These are phyloP conservation scores for Prosapia bicincta DNA, from an alignment of 2,888 invertebrate species.

Conservation along the genomic window DNA sequence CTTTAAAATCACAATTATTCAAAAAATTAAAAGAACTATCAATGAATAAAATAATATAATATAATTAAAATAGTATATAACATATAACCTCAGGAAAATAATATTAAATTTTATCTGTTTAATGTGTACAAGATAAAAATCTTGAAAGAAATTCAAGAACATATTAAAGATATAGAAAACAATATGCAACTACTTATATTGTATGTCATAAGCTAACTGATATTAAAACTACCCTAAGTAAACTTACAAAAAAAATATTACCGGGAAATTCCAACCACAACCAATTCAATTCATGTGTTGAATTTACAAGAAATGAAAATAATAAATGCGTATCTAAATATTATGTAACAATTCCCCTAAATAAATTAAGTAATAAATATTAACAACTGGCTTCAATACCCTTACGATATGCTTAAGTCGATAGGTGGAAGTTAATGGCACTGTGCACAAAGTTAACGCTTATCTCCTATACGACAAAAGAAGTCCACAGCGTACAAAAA, in stretches of 20 bases:
- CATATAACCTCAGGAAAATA: too few relatives aligned
- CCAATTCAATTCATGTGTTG: background rate
- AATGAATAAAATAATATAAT: background rate
- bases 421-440: background rate
- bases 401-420: background rate
- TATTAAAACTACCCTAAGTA: too few relatives aligned
- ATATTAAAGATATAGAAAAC: too few relatives aligned
- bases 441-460: background rate
- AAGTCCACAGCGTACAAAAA: background rate
- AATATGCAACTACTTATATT: too few relatives aligned
- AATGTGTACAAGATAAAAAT: background rate
- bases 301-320: background rate
- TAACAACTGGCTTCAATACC: background rate
- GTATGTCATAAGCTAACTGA: too few relatives aligned
- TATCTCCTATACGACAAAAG: background rate
- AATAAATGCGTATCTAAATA: background rate
- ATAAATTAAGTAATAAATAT: constrained; percentile 2
- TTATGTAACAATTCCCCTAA: background rate
- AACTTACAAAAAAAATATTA: too few relatives aligned
- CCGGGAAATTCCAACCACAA: background rate
- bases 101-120: too few relatives aligned
- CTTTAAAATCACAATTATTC: too few relatives aligned
- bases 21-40: too few relatives aligned
- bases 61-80: background rate
- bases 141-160: too few relatives aligned